Evolutionary conservation across 2,888 invertebrate genomes (phyloP), one percentile per base, ranked within the genome.

Genomic region (Drosophila austrosaltans): DNA sequence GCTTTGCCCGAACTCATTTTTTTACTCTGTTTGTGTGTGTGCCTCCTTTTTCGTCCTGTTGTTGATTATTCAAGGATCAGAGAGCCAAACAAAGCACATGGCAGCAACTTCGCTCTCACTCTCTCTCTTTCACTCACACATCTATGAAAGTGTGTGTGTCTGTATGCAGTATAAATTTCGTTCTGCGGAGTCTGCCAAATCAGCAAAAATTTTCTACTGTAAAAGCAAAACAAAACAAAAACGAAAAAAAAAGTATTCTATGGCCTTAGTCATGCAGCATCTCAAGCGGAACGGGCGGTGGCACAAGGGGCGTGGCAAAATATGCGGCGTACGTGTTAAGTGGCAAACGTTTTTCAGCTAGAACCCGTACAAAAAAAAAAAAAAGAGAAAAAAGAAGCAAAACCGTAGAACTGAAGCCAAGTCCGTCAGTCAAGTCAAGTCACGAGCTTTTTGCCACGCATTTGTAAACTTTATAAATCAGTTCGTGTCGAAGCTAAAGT

Each of bases 51-150:
- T 78, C 48, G 59, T 63, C 57, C 67, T 66, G 75, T 84, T 79
- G 87, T 88, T 85, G 87, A 85, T 85, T 85, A 85, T 89, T 85
- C 87, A 87, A 87, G 85, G 82, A 85, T 87, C 89, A 89, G 78
- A 65, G 72, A 67, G 64, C 76, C 80, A 85, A 85, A 87, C 89
- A 85, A 85, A 87, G 87, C 87, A 83, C 84, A 88, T 83, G 87
- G 79, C 81, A 77, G 71, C 65, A 68, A 48, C 63, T 81, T 65
- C 57, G 69, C 70, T 64, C 64, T 61, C 40, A 25, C 25, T 48
- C 12, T 25, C 12, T 25, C 22, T 22, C 8, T 10, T 12, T 2
- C 22, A 7, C 10, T 12, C 10, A 5, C 7, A 40, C n/a, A 25
- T 2, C 16, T 16, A 16, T 16, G 16, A 16, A 16, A 16, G 16